These are phyloP conservation scores for Halcyon senegalensis DNA, from an alignment of 2,113 vertebrate species.

Conservation along the genomic window DNA sequence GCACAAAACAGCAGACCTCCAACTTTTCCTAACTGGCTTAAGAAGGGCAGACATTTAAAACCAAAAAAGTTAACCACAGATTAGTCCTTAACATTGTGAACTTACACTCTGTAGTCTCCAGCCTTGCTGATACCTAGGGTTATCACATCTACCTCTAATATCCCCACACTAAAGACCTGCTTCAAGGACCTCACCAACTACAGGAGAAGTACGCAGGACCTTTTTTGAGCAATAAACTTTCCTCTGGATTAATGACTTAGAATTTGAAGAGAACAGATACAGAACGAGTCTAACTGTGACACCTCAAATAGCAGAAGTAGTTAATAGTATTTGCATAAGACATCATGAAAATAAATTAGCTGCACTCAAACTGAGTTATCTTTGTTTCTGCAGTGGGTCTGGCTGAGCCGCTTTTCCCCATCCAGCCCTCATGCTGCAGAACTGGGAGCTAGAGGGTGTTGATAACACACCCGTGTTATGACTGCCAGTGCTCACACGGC, in stretches of 20 bases:
- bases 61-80: neutral
- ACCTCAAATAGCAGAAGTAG: neutral
- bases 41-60: neutral
- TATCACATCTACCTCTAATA: neutral
- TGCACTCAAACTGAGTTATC: neutral
- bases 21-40: neutral
- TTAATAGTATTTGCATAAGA: neutral
- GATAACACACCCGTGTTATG: too few relatives aligned
- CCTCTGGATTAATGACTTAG: neutral
- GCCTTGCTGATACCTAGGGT: neutral
- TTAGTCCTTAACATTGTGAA: neutral
- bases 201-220: rapidly evolving
- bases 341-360: neutral
- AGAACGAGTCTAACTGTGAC: neutral
- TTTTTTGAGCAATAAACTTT: neutral
- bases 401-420: too few relatives aligned
- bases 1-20: neutral
- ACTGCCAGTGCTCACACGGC: too few relatives aligned
- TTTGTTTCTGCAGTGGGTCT: neutral
- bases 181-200: neutral
- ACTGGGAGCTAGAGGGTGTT: too few relatives aligned
- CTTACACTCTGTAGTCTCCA: neutral
- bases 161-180: neutral
- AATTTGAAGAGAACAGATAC: neutral
- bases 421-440: too few relatives aligned